Evolutionary conservation across 1,140 invertebrate species (phyloP).

Genomic region (Bombus ignitus): DNA sequence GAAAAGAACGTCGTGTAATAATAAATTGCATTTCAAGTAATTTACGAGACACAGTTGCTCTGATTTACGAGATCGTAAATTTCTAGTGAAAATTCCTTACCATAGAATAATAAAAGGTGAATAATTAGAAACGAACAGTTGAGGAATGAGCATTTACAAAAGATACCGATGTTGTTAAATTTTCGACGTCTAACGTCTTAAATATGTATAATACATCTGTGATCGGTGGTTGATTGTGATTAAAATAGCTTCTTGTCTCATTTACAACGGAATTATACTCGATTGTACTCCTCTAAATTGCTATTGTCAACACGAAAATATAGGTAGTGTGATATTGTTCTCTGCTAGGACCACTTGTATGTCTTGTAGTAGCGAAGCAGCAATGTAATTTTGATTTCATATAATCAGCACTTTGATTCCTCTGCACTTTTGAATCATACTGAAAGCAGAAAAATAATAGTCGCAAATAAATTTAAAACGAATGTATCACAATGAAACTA

Average conservation of each 20-base stretch:
- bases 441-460: conserved; percentile 70
- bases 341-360: conserved; percentile 62
- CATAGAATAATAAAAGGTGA: conserved; percentile 1
- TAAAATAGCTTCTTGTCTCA: not conserved
- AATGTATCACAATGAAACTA: conserved; percentile 67
- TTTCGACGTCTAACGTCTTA: conserved; percentile 41
- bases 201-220: conserved; percentile 8
- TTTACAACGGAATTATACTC: conserved; percentile 26
- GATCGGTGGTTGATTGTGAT: not conserved
- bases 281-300: conserved; percentile 23
- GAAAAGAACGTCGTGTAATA: not conserved
- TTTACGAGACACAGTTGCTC: not conserved
- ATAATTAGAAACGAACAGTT: not conserved
- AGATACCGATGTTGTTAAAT: not conserved
- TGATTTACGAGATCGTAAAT: not conserved
- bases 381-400: conserved; percentile 66
- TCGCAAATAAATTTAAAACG: conserved; percentile 67
- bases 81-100: conserved; percentile 10
- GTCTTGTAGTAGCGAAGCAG: conserved; percentile 67
- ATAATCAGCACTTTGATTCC: conserved; percentile 66
- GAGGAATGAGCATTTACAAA: conserved; percentile 14
- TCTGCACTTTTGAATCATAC: conserved; percentile 67
- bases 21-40: not conserved
- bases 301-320: conserved; percentile 51
- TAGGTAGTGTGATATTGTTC: conserved; percentile 53